Evolutionary conservation across 1,140 invertebrate species (phyloP).

Genomic region (Aphis gossypii): DNA sequence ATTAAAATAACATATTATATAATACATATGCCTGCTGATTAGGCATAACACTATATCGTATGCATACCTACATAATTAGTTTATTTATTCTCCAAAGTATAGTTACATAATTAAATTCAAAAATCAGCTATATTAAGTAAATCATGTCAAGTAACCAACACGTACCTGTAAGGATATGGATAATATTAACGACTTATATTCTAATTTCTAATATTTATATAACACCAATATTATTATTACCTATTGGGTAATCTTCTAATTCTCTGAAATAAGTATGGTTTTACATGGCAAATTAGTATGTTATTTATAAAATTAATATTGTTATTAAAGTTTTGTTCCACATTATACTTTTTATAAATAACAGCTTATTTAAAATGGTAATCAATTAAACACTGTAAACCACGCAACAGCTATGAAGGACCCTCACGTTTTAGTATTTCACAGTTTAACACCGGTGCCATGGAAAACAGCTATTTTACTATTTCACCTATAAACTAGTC

Average conservation of each 20-base stretch:
- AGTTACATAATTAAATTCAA: too few species aligned
- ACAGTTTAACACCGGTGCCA: background rate
- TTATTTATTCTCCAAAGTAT: too few species aligned
- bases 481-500: background rate
- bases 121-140: background rate
- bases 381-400: background rate
- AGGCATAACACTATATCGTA: too few species aligned
- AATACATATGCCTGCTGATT: too few species aligned
- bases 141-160: background rate
- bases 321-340: background rate
- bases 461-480: background rate
- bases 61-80: too few species aligned
- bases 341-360: background rate
- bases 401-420: background rate
- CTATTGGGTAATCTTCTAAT: background rate
- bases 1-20: too few species aligned
- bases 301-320: background rate
- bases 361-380: background rate
- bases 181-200: background rate
- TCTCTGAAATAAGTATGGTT: background rate
- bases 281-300: background rate
- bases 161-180: background rate
- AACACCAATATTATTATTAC: background rate
- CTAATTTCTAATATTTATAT: background rate
- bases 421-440: background rate